A percentile compares a stretch with the other conserved stretches of the same genome.
These are phyloP conservation scores for Phalanger gymnotis DNA, from an alignment of 2,797 vertebrate species.

Conservation along the genomic window DNA sequence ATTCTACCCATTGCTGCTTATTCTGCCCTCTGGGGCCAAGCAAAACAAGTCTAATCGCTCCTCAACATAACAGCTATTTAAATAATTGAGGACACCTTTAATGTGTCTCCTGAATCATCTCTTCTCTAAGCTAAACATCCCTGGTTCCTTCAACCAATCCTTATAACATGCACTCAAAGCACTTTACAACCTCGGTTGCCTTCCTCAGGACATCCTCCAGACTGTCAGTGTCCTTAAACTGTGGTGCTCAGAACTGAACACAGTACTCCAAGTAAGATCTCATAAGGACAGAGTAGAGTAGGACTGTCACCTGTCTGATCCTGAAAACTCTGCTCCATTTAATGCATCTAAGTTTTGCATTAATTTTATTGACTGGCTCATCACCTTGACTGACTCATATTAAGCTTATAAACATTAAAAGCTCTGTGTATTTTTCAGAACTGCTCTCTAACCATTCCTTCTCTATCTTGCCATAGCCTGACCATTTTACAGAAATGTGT, in stretches of 20 bases:
- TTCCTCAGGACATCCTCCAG: too few relatives aligned
- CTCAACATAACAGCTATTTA: not conserved
- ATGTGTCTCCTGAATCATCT: not conserved
- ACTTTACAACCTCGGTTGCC: too few relatives aligned
- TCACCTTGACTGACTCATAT: not conserved
- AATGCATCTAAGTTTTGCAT: not conserved
- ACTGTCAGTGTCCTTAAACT: not conserved
- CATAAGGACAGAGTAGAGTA: not conserved
- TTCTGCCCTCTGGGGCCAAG: not conserved
- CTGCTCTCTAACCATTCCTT: not conserved
- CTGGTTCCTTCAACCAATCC: not conserved
- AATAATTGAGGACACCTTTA: not conserved
- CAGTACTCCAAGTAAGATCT: not conserved
- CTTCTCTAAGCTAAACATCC: not conserved
- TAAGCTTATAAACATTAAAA: not conserved
- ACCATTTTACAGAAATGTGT: not conserved
- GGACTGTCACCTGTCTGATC: not conserved
- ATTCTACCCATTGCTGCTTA: not conserved
- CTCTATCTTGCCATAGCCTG: not conserved
- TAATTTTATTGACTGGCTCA: not conserved
- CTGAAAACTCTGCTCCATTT: not conserved
- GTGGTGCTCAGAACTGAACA: not conserved
- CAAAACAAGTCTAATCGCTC: not conserved
- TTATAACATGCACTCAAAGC: not conserved
- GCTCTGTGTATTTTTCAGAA: not conserved